phyloP scores from a whole-genome alignment of 2,797 vertebrate genomes.

The Semaprochilodus insignis region DNA sequence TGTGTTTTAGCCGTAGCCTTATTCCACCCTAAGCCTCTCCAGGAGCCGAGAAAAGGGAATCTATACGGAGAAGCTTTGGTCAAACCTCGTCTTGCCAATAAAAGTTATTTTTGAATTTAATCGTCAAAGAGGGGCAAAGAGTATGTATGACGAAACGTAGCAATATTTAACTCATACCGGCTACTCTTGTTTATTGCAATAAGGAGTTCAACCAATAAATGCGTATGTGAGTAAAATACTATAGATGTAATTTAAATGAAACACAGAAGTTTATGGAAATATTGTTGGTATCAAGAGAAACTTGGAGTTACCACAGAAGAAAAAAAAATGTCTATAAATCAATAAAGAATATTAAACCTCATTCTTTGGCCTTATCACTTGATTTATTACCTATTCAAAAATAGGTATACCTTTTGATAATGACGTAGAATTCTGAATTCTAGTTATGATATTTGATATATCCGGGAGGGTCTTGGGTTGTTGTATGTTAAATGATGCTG shows the following conservation, averaged over 20 bases:
- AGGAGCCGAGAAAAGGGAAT: slow-evolving; percentile 62
- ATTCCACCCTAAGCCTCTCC: slow-evolving; percentile 77
- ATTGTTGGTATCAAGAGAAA: slow-evolving; percentile 79
- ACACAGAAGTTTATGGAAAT: slow-evolving; percentile 79
- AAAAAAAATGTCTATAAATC: slow-evolving; percentile 84
- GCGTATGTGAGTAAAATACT: slow-evolving; percentile 84
- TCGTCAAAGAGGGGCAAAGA: slow-evolving; percentile 74
- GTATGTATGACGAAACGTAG: slow-evolving; percentile 82
- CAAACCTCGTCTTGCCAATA: slow-evolving; percentile 84
- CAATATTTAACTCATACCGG: slow-evolving; percentile 86
- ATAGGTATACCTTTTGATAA: background rate
- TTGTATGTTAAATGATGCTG: background rate
- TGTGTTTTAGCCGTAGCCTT: slow-evolving; percentile 84
- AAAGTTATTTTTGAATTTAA: slow-evolving; percentile 82
- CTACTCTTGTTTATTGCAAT: slow-evolving; percentile 88
- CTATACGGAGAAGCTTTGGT: slow-evolving; percentile 73
- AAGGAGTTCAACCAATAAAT: slow-evolving; percentile 84
- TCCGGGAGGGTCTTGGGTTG: background rate
- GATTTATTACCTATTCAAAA: slow-evolving; percentile 57
- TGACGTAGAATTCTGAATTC: background rate
- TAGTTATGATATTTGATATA: background rate
- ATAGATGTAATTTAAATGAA: slow-evolving; percentile 85
- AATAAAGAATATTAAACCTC: slow-evolving; percentile 74
- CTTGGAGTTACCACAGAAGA: slow-evolving; percentile 67
- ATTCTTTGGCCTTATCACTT: slow-evolving; percentile 8